Percentiles rank a stretch among this genome's conserved stretches.
Evolutionary conservation across 1,140 invertebrate genomes (phyloP).

Genomic region (Neelides sp.): DNA sequence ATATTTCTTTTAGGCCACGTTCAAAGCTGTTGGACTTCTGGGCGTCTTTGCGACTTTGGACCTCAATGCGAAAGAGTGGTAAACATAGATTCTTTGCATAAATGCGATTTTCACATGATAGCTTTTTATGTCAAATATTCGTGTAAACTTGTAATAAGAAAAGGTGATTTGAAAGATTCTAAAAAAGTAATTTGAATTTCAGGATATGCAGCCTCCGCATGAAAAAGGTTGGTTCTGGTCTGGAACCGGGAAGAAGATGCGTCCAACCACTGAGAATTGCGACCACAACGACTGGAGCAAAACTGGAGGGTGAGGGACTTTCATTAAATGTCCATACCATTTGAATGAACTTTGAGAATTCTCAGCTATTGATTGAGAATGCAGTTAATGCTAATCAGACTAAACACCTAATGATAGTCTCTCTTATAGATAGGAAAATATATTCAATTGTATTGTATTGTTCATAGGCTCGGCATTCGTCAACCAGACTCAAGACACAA

Average conservation of each 20-base stretch:
- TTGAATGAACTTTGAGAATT: not conserved
- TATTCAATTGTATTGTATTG: slow-evolving; percentile 12
- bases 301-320: slow-evolving; percentile 47
- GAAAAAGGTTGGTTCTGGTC: slow-evolving; percentile 87
- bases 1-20: slow-evolving; percentile 40
- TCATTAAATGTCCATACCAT: not conserved
- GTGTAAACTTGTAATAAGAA: not conserved
- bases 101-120: slow-evolving; percentile 46
- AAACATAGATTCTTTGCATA: slow-evolving; percentile 55
- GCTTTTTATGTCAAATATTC: slow-evolving; percentile 13
- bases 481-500: slow-evolving; percentile 65
- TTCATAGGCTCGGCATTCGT: slow-evolving; percentile 50
- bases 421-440: not conserved
- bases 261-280: slow-evolving; percentile 53
- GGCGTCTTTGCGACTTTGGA: slow-evolving; percentile 71
- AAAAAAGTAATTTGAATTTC: no score
- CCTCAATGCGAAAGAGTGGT: slow-evolving; percentile 58
- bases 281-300: slow-evolving; percentile 69
- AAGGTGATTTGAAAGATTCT: not conserved
- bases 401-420: not conserved
- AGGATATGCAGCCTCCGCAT: no score
- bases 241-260: slow-evolving; percentile 61
- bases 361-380: slow-evolving; percentile 3
- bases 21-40: slow-evolving; percentile 76
- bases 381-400: not conserved